Percentiles rank a stretch among this genome's conserved stretches.
Evolutionary conservation across 2,113 vertebrate species (phyloP).

Genomic region (Vombatus ursinus): DNA sequence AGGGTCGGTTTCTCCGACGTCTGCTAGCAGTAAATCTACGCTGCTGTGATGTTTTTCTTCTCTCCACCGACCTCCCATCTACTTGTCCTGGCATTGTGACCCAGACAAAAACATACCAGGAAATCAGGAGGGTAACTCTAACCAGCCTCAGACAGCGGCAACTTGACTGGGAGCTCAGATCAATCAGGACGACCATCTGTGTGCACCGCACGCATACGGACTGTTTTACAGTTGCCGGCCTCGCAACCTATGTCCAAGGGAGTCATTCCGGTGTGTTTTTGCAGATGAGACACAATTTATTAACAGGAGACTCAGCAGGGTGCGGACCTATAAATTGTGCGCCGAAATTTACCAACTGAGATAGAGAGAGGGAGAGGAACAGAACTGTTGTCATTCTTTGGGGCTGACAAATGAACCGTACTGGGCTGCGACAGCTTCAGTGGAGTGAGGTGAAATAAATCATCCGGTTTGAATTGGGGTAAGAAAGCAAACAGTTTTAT

Average conservation of each 20-base stretch:
- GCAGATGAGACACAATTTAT: slow-evolving; percentile 81
- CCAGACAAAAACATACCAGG: slow-evolving; percentile 47
- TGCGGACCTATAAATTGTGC: slow-evolving; percentile 78
- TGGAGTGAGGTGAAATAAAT: slow-evolving; percentile 77
- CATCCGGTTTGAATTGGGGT: slow-evolving; percentile 57
- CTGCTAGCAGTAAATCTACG: background rate
- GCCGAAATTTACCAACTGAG: slow-evolving; percentile 77
- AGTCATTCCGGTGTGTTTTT: slow-evolving; percentile 72
- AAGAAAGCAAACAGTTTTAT: slow-evolving; percentile 74
- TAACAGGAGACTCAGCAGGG: slow-evolving; percentile 79
- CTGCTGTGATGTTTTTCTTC: background rate
- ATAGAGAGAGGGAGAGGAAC: slow-evolving; percentile 67
- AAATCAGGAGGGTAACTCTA: slow-evolving; percentile 23
- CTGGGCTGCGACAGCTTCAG: slow-evolving; percentile 62
- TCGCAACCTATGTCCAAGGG: slow-evolving; percentile 64
- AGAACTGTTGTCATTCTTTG: slow-evolving; percentile 75
- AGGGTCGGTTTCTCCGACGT: background rate
- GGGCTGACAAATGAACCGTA: slow-evolving; percentile 73
- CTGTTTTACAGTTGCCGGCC: background rate
- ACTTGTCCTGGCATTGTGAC: slow-evolving; percentile 37
- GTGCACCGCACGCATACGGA: slow-evolving; percentile 43
- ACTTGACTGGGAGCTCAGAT: slow-evolving; percentile 25
- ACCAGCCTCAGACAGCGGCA: slow-evolving; percentile 36
- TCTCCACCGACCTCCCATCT: slow-evolving; percentile 7
- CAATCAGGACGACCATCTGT: background rate